Evolutionary conservation across 2,797 vertebrate genomes (phyloP), one percentile per base, ranked within the genome.

Genomic region (Sebastolobus alascanus): DNA sequence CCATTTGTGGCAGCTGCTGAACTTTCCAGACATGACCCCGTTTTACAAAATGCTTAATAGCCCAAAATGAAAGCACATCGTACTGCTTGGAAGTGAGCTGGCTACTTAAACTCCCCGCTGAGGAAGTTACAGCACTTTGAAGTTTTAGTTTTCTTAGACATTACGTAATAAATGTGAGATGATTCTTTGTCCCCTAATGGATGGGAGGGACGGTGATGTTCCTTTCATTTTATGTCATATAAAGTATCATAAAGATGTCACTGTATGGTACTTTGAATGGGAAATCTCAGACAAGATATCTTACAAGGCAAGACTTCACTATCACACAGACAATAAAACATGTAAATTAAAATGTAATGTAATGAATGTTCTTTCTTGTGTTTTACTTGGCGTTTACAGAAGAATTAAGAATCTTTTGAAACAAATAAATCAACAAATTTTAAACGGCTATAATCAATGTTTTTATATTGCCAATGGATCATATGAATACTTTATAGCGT

Each of bases 61-160:
- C 37, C 46, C 61, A 40, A 68, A 80, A 75, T 82, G 67, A 64
- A 72, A 68, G 67, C 22, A 72, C 22, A 84, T 2, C 1, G 4
- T 8, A 14, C 25, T 43, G 22, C 69, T 64, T 60, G 31, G 7
- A 78, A 52, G 29, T 25, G 22, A 77, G 20, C 9, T 5, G 16
- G 27, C 13, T 22, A 29, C 58, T 74, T 65, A 4, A 60, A 29
- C 27, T 56, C 29, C 54, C 33, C 2, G 11, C n/a, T 27, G 43
- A 38, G 35, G 56, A 84, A 82, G 78, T 73, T 27, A 73, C 55
- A 80, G 58, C 86, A 71, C 70, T 82, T 82, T 74, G 46, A 80
- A 69, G 66, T 38, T 81, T 65, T n/a, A 29, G 27, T 56, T 83
- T 79, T 64, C 63, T 33, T 33, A 2, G 40, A 59, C 6, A 3